Evolutionary conservation across 2,888 invertebrate species (phyloP), one percentile per base, ranked within the genome.

Genomic region (Orchesellides sinensis): DNA sequence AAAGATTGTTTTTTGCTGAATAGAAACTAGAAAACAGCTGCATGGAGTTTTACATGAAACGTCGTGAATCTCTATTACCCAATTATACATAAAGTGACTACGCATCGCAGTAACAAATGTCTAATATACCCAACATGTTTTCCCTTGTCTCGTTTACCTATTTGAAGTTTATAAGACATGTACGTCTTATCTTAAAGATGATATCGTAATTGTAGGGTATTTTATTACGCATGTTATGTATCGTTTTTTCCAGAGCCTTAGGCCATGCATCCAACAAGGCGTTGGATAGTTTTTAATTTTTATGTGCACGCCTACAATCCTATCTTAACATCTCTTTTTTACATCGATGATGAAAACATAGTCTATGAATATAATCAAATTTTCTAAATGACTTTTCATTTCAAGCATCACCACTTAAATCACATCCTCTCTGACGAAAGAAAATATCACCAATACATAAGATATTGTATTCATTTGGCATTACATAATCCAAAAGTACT

Each of bases 251-350:
- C 59, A 70, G 70, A 40, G 32, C 70, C 70, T 40, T 21, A 23
- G 56, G 59, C 70, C 23, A 49, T 25, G 2, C 47, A 63, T 32
- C 69, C 52, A 40, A 32, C n/a, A n/a, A n/a, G 69, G 21, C 32
- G 14, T 54, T 54, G 25, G 8, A n/a, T n/a, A n/a, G 10, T 1
- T 59, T 70, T 70, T 29, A 45, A 45, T 25, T 59, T 70, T 17
- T 70, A 19, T 27, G 17, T 12, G n/a, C n/a, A 70, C 70, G 70
- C 70, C 70, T 59, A 70, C 70, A 59, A 59, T n/a, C 27, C 21
- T 17, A 70, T 59, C 59, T 70, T 56, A 66, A 70, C 59, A 59
- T 59, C 40, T 40, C 21, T 56, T 17, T 54, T 63, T 59, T 29
- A 47, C 45, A 45, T 45, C 40, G 4, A 2, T 40, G 40, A 10